Evolutionary conservation across 2,797 vertebrate genomes (phyloP), one percentile per base, ranked within the genome.

Genomic region (Ptychobarbus kaznakovi): DNA sequence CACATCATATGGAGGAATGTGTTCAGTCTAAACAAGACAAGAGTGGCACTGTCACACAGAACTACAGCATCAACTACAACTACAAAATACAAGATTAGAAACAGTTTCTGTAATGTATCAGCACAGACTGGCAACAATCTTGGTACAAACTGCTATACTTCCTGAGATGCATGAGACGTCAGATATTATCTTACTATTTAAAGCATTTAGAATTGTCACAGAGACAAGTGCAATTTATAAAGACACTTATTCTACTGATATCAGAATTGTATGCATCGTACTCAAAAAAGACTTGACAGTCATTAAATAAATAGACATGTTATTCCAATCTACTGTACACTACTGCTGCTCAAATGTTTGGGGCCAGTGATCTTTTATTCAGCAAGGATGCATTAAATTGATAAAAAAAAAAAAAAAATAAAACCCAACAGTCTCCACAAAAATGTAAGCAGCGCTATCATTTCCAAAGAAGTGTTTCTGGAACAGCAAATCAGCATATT

Each of bases 1-100:
- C 91, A 99, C 98, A 3, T 99, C 98, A 0, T 99, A 99, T 6
- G 97, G 97, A 72, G 97, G 97, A 87, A 98, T 93, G 58, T 97
- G 97, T 91, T 99, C 97, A 28, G 97, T 93, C 94, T 96, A 91
- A 3, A 86, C 90, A 72, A 79, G 7, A 74, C 12, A 78, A 81
- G 51, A 87, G 74, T 58, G 82, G 6, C 13, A 63, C 16, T 38
- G 10, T 73, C 38, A 73, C 40, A 49, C 25, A 74, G 35, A 56
- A 18, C n/a, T 46, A 66, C 8, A 75, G 44, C 16, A 38, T 38
- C 44, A 53, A 49, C 4, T 28, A 77, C 9, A 61, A 44, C 25
- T 12, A 49, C 3, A 61, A 61, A 16, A 32, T 25, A 46, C 25
- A 35, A 6, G 38, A 25, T 28, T 53, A 25, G 13, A 32, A 69